phyloP scores from a whole-genome alignment of 2,797 vertebrate genomes.

The Alca torda region DNA sequence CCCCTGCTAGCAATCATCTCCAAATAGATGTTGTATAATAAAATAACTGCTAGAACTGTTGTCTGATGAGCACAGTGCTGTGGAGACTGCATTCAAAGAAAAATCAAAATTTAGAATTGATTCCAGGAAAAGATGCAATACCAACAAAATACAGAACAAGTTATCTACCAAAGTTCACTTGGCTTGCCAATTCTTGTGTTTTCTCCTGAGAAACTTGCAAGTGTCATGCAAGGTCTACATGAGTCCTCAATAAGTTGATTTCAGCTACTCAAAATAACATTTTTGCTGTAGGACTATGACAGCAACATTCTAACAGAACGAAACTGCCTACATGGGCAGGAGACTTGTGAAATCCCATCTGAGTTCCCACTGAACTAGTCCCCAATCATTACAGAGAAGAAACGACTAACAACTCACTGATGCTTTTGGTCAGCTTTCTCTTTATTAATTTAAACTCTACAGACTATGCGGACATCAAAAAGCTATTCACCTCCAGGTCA shows the following conservation, averaged over 20 bases:
- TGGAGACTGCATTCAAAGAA: background rate
- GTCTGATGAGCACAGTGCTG: background rate
- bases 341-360: background rate
- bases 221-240: background rate
- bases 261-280: background rate
- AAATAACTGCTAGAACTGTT: background rate
- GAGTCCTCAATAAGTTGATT: background rate
- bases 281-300: background rate
- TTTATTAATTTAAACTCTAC: background rate
- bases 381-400: background rate
- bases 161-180: background rate
- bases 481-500: background rate
- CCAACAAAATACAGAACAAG: background rate
- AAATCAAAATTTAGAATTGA: background rate
- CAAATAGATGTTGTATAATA: background rate
- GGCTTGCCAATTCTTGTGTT: background rate
- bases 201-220: background rate
- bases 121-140: background rate
- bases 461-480: rapidly evolving
- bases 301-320: background rate
- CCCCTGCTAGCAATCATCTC: background rate
- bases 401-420: background rate
- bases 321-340: background rate
- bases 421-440: background rate
- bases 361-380: background rate